Evolutionary conservation across 2,113 vertebrate species (phyloP).

Genomic region (Vulpes ferrilata): DNA sequence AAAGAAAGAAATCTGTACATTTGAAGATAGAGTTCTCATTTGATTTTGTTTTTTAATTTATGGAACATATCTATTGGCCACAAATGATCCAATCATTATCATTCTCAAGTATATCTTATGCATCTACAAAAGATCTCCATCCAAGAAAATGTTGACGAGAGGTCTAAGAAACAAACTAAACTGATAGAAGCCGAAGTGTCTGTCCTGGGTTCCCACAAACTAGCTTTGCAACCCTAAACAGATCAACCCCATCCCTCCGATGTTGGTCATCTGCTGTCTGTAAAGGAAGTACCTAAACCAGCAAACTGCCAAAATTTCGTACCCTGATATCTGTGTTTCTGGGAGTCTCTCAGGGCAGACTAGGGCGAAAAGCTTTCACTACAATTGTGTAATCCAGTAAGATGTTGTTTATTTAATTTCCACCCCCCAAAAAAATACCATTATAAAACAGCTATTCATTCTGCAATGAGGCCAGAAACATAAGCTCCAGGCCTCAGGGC

Average conservation of each 20-base stretch:
- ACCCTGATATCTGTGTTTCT: neutral
- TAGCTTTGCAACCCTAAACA: neutral
- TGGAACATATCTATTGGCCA: neutral
- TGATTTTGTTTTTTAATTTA: neutral
- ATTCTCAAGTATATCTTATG: neutral
- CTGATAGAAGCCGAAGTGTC: no score
- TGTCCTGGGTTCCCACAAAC: neutral
- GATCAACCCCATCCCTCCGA: neutral
- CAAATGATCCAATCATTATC: neutral
- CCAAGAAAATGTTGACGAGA: neutral
- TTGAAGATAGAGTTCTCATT: neutral
- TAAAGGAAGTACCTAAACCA: neutral
- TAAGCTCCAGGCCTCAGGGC: neutral
- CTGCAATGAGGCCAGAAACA: constrained; percentile 14
- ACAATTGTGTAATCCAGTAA: neutral
- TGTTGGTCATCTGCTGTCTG: neutral
- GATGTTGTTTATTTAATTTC: constrained; percentile 29
- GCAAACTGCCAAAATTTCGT: neutral
- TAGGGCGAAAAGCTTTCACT: neutral
- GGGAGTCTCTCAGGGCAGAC: neutral
- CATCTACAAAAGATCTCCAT: neutral
- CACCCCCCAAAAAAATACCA: neutral
- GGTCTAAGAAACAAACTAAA: neutral
- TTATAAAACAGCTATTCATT: constrained; percentile 46
- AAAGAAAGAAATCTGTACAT: neutral